Evolutionary conservation across 2,797 vertebrate species (phyloP), one percentile per base, ranked within the genome.

Genomic region (Enteromius unitaeniatus): DNA sequence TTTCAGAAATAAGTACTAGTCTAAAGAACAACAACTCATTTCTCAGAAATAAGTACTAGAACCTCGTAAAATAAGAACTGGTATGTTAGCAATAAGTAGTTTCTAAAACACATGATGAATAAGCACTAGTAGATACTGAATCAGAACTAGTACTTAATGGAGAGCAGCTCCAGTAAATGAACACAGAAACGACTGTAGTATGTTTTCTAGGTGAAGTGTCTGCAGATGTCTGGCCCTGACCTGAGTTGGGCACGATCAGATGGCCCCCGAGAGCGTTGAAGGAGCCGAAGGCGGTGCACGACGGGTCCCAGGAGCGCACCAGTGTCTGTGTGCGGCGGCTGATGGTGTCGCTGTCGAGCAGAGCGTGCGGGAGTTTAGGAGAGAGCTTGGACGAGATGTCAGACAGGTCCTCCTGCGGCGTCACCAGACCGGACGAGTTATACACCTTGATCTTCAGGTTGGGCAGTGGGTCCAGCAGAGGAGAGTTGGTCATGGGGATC

Each of bases 401-500:
- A 10, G 95, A 95, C 34, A 97, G 94, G 86, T 99, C 97, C 55
- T 99, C 98, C 91, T 99, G 97, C 0, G 98, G 97, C 0, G 97
- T 98, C 86, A 97, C 96, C 58, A 97, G 92, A 0, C 97, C 96
- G 0, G 98, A 97, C 7, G 96, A 98, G 90, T 97, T 99, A 90
- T 97, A 99, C 81, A 99, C 97, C 91, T 99, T 99, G 91, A 99
- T 99, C 92, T 99, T 99, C 91, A 99, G 91, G 93, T 97, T 99
- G 72, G 98, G 98, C 51, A 99, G 93, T 0, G 98, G 97, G 89
- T 99, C 98, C 84, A 99, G 93, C 84, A 99, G 96, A 0, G 98
- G 98, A 17, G 97, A 99, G 90, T 97, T 99, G 88, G 98, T 99
- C 98, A 99, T 99, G 67, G 98, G 97, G 89, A 99, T 99, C 93